These are phyloP conservation scores for Ctena decussata DNA, from an alignment of 2,888 invertebrate species.

Conservation along the genomic window DNA sequence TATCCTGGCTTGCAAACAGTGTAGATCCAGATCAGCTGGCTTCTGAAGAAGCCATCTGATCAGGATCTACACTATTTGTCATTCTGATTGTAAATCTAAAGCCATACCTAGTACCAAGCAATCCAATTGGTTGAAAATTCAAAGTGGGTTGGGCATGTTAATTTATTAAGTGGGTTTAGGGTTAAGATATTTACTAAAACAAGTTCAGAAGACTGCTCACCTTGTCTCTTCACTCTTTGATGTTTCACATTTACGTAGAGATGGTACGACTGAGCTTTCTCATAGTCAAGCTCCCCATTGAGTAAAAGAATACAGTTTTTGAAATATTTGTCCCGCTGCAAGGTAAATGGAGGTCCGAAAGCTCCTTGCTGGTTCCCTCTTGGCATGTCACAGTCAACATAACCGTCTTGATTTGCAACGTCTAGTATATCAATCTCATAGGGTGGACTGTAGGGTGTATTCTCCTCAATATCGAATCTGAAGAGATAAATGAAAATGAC, in stretches of 20 bases:
- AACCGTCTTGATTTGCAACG: constrained; percentile 86
- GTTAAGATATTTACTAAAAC: no score
- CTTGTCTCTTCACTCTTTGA: constrained; percentile 48
- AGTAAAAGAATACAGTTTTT: constrained; percentile 94
- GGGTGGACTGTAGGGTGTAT: not conserved
- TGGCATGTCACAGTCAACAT: constrained; percentile 61
- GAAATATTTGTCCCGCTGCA: constrained; percentile 91
- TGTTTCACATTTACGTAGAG: constrained; percentile 86
- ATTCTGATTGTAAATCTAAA: no score
- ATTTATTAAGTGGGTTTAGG: no score
- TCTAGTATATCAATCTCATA: constrained; percentile 90
- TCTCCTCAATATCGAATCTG: not conserved
- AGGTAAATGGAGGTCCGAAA: constrained; percentile 58
- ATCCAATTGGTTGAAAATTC: no score
- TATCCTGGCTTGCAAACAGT: no score
- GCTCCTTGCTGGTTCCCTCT: constrained; percentile 44
- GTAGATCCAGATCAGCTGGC: no score
- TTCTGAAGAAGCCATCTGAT: no score
- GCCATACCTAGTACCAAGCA: no score
- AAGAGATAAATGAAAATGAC: no score
- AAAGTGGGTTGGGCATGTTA: no score
- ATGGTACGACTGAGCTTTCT: constrained; percentile 90
- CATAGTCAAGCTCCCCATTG: constrained; percentile 91
- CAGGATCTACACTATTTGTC: no score
- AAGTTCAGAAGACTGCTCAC: no score